Base-by-base conservation (phyloP, 2,113 vertebrate genomes). In the Phylloscopus trochiloides region DNA sequence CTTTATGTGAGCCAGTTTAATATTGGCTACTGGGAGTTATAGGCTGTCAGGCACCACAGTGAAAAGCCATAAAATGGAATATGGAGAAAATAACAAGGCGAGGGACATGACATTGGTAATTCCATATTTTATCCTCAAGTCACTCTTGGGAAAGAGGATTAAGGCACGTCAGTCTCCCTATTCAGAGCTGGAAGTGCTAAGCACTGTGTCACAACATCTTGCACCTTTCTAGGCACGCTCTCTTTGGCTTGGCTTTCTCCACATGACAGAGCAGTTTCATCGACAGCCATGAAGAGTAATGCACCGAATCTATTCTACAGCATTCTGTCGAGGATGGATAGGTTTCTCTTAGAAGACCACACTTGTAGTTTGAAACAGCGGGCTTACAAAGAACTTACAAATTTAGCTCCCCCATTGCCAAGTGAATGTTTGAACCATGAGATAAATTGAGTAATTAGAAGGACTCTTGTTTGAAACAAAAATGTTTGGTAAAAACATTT, bases 281-380 rank as follows among this genome's bases (percentile, higher is more conserved):
- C 0, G 0, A 50, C 3, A 78, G 65, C n/a, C 29, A 50, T 6
- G 15, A 79, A 66, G 1, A 74, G 38, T 12, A 62, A 25, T 25
- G 34, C 55, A 77, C 51, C 12, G 15, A 62, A 74, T 66, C 50
- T n/a, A 5, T 28, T 47, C 73, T 13, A 32, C 6, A 74, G 20
- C 18, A 14, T n/a, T 52, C 54, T 59, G 29, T 2, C 3, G 1
- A 72, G 26, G 31, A 55, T n/a, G 25, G n/a, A 48, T 17, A 17
- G 26, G 51, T 84, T 87, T 89, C 47, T 67, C 48, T 43, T 19
- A 57, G 34, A 81, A 52, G 42, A 67, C 24, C 18, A 84, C 34
- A 81, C 34, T 59, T 29, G 4, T 10, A 48, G 24, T 55, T 59
- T 62, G 34, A 91, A 92, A 83, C 11, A 89, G 20, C 0, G 0